Evolutionary conservation across 2,797 vertebrate species (phyloP).

Genomic region (Smutsia temminckii): DNA sequence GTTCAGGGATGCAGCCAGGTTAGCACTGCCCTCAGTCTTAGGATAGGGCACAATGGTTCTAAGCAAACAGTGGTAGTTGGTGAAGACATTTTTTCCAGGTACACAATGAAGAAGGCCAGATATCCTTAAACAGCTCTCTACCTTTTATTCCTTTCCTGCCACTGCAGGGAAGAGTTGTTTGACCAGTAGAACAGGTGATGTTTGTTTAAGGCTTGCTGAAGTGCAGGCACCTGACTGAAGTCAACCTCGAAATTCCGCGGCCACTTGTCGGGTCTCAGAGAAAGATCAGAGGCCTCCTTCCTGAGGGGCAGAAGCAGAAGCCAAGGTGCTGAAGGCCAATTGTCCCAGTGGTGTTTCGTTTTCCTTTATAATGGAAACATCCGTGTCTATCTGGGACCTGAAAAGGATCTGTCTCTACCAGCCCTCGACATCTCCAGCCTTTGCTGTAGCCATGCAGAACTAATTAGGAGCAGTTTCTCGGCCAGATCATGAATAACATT

Average conservation of each 20-base stretch:
- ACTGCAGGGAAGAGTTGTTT: neutral
- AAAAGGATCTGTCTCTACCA: neutral
- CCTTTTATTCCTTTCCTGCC: neutral
- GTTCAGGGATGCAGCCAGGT: neutral
- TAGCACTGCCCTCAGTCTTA: conserved; percentile 27
- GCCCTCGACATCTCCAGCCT: neutral
- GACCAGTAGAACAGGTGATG: conserved; percentile 25
- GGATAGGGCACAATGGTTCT: neutral
- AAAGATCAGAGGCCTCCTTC: neutral
- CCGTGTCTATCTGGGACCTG: neutral
- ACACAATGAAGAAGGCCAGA: conserved; percentile 61
- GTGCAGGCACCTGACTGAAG: neutral
- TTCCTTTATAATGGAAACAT: neutral
- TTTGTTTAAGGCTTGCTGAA: conserved; percentile 50
- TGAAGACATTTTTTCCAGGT: conserved; percentile 58
- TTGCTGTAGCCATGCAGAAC: neutral
- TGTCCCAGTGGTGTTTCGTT: neutral
- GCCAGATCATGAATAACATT: neutral
- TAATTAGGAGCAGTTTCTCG: neutral
- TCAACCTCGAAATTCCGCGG: neutral
- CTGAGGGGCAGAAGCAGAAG: neutral
- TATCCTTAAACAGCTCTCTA: conserved; percentile 12
- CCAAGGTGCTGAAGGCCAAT: neutral
- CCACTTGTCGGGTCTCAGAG: neutral
- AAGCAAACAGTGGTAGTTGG: conserved; percentile 52